These are phyloP conservation scores for Simalia tracyae DNA, from an alignment of 2,797 vertebrate genomes.

Conservation along the genomic window DNA sequence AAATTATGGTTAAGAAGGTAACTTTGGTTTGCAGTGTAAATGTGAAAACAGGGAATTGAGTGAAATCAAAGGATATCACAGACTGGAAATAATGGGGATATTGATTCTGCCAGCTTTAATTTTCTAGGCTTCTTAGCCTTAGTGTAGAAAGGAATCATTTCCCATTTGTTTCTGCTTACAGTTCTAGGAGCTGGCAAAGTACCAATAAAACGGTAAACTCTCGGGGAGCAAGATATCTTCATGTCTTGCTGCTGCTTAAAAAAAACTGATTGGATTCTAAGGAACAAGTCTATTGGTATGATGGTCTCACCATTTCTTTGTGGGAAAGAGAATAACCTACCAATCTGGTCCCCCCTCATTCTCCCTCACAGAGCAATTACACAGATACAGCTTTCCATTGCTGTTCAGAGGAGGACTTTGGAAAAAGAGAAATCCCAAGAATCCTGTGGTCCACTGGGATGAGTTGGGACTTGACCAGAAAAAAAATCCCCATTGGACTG, in stretches of 20 bases:
- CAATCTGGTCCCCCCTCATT: neutral
- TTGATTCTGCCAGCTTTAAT: neutral
- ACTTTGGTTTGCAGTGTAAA: conserved; percentile 49
- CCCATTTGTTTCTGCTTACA: neutral
- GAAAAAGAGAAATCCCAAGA: neutral
- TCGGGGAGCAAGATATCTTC: neutral
- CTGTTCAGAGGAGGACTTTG: neutral
- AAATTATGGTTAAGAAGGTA: conserved; percentile 52
- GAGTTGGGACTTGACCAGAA: neutral
- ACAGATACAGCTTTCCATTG: no score
- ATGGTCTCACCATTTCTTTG: neutral
- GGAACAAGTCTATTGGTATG: neutral
- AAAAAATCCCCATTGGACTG: neutral
- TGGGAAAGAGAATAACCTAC: neutral
- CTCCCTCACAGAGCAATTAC: neutral
- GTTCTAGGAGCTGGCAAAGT: neutral
- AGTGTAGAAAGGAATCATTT: neutral
- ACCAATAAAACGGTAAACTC: neutral
- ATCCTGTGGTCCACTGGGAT: no score
- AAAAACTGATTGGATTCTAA: neutral
- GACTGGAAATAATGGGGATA: conserved; percentile 36
- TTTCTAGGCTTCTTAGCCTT: neutral
- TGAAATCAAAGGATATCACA: conserved; percentile 34
- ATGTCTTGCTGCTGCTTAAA: neutral
- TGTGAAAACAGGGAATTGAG: conserved; percentile 49